Conservation (phyloP, 2,888 invertebrate species). For the Diaperis boleti region DNA sequence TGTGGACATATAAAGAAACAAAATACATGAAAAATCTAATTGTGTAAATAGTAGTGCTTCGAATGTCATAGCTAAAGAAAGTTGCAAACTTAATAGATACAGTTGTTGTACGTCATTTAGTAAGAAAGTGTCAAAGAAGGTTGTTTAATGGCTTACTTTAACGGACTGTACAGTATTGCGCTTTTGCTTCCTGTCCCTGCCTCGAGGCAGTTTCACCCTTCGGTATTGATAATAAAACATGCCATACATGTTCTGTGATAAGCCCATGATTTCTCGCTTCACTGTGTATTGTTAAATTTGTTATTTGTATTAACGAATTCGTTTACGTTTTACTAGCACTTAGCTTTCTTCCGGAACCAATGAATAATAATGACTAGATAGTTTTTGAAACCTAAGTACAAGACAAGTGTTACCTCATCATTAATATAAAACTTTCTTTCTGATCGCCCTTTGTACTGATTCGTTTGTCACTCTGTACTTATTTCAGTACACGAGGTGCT, state of each 20-base stretch:
- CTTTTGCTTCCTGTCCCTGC: constrained; percentile 46
- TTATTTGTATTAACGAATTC: constrained; percentile 41
- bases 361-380: constrained; percentile 46
- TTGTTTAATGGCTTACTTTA: constrained; percentile 43
- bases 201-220: constrained; percentile 41
- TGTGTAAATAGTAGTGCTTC: constrained; percentile 45
- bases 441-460: constrained; percentile 46
- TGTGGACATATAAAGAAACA: constrained; percentile 30
- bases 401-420: constrained; percentile 54
- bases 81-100: constrained; percentile 37
- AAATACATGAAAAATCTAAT: constrained; percentile 23
- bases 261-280: constrained; percentile 49
- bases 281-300: constrained; percentile 45
- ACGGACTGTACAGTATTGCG: constrained; percentile 48
- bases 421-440: constrained; percentile 46
- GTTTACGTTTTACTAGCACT: constrained; percentile 45
- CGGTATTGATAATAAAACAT: constrained; percentile 48
- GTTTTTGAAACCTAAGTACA: constrained; percentile 53
- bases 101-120: constrained; percentile 40
- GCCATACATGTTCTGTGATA: constrained; percentile 56
- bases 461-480: constrained; percentile 43
- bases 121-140: constrained; percentile 34
- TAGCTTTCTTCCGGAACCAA: constrained; percentile 48
- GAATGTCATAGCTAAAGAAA: constrained; percentile 38
- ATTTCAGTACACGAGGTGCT: constrained; percentile 46